Evolutionary conservation across 2,113 vertebrate genomes (phyloP).

Genomic region (Passer montanus): DNA sequence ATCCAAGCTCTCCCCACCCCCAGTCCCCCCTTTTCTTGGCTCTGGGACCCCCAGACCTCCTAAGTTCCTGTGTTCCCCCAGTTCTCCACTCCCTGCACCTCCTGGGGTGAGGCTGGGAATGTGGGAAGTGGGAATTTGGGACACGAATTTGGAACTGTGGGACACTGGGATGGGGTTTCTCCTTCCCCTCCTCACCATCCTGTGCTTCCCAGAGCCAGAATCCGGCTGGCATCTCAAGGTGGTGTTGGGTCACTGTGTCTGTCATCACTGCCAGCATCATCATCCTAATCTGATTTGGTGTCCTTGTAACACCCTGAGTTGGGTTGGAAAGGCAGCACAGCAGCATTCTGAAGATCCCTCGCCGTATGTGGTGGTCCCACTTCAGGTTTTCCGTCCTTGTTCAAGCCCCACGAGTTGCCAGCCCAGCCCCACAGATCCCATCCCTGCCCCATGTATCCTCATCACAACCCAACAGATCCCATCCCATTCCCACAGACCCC

Average conservation of each 20-base stretch:
- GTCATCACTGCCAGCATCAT: neutral
- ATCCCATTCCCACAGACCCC: neutral
- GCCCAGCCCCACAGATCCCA: neutral
- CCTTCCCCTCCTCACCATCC: neutral
- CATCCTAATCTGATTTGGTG: neutral
- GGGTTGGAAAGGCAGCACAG: neutral
- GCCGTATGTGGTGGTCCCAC: neutral
- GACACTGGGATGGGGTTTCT: neutral
- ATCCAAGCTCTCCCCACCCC: neutral
- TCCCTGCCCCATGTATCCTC: neutral
- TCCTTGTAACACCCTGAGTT: rapidly evolving
- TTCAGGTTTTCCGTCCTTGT: neutral
- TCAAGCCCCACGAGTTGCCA: neutral
- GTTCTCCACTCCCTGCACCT: neutral
- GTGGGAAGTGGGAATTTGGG: neutral
- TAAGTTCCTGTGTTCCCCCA: neutral
- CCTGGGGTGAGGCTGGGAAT: neutral
- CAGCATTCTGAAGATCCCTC: neutral
- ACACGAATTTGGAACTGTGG: neutral
- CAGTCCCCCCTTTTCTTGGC: neutral
- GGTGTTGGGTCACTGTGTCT: neutral
- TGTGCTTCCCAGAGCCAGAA: neutral
- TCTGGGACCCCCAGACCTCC: no score
- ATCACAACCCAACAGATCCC: neutral
- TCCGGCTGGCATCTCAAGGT: neutral